phyloP scores from a whole-genome alignment of 1,140 invertebrate genomes.

The Melipona quadrifasciata region DNA sequence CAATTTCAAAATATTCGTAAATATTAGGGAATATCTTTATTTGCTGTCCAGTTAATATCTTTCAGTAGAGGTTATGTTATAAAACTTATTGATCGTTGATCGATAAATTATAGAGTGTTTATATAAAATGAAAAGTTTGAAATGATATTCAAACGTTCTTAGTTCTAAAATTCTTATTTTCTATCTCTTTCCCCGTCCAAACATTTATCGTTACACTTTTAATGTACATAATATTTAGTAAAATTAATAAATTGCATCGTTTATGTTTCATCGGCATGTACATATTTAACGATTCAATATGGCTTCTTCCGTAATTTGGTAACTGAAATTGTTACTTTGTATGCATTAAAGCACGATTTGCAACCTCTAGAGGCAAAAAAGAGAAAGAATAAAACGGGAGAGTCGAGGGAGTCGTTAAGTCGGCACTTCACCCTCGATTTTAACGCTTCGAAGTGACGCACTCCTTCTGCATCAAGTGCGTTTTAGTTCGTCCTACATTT shows the following conservation, averaged over 20 bases:
- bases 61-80: not conserved
- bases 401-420: slow-evolving; percentile 16
- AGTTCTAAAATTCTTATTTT: not conserved
- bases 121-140: not conserved
- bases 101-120: not conserved
- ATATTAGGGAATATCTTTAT: not conserved
- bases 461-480: slow-evolving; percentile 29
- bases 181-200: not conserved
- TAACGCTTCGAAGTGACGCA: slow-evolving; percentile 49
- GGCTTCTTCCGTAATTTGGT: not conserved
- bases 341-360: slow-evolving; percentile 1
- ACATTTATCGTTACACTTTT: not conserved
- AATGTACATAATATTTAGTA: not conserved
- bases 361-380: not conserved
- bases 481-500: slow-evolving; percentile 46
- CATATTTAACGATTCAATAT: not conserved
- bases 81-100: not conserved
- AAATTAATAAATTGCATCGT: not conserved
- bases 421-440: slow-evolving; percentile 41
- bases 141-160: not conserved
- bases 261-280: not conserved
- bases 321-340: not conserved
- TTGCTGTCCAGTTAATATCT: not conserved
- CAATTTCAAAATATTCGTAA: not conserved
- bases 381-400: not conserved